Conservation (phyloP, 2,888 invertebrate species). For the Caenorhabditis panamensis region DNA sequence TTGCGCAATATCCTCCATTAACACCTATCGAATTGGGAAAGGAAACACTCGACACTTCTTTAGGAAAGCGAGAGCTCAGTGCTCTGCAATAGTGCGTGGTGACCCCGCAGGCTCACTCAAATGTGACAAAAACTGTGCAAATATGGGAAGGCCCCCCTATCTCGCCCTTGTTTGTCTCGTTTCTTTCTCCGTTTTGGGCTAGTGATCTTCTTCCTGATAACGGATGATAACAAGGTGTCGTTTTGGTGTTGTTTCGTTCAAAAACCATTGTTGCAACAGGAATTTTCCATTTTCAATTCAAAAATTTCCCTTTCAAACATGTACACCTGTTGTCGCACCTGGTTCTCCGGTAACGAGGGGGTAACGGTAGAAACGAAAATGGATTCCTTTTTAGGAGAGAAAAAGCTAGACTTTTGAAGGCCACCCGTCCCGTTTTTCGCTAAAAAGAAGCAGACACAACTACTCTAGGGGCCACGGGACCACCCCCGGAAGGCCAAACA, state of each 20-base stretch:
- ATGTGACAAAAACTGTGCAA: slow-evolving; percentile 58
- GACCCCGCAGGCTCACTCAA: slow-evolving; percentile 43
- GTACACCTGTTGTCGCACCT: slow-evolving; percentile 17
- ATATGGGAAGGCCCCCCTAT: slow-evolving; percentile 9
- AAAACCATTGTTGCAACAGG: not conserved
- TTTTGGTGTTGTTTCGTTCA: not conserved
- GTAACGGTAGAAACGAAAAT: no score
- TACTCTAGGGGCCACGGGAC: slow-evolving; percentile 3
- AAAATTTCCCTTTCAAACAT: not conserved
- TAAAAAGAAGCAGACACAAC: not conserved
- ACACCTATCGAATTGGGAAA: slow-evolving; percentile 24
- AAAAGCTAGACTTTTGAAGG: slow-evolving; percentile 23
- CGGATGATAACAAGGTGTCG: slow-evolving; percentile 8
- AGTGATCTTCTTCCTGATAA: not conserved
- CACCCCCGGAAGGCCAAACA: slow-evolving; percentile 41
- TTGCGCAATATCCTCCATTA: slow-evolving; percentile 25
- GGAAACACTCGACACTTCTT: slow-evolving; percentile 21
- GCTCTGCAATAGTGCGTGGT: not conserved
- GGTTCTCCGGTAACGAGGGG: not conserved
- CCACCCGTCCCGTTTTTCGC: no score
- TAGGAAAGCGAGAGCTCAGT: not conserved
- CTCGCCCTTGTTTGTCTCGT: not conserved
- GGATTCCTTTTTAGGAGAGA: slow-evolving; percentile 15
- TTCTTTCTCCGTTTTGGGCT: not conserved
- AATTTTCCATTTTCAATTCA: not conserved